phyloP scores from a whole-genome alignment of 37 sponge, comb jelly and placozoan species.

The Aphrocallistes beatrix region DNA sequence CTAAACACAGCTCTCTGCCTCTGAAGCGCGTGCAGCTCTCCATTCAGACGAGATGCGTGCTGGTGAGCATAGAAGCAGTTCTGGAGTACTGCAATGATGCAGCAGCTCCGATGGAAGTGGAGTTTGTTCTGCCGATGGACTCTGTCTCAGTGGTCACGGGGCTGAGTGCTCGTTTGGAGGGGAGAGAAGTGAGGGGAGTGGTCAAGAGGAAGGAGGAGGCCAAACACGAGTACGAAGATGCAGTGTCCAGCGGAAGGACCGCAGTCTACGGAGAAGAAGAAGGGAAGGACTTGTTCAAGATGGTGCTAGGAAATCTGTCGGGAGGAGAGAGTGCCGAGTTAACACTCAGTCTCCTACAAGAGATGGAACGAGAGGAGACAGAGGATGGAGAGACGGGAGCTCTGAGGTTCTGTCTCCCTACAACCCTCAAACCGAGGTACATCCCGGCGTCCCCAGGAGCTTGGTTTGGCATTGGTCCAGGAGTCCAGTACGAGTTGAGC shows the following conservation, averaged over 20 bases:
- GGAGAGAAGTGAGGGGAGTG: slow-evolving; percentile 43
- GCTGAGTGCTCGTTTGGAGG: slow-evolving; percentile 37
- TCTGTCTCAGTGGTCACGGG: slow-evolving; percentile 52
- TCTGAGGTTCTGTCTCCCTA: slow-evolving; percentile 21
- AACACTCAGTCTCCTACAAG: slow-evolving; percentile 39
- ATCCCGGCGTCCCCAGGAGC: not conserved
- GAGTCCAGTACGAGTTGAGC: not conserved
- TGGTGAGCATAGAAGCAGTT: not conserved
- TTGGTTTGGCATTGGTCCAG: not conserved
- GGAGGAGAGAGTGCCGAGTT: slow-evolving; percentile 40
- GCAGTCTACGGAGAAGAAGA: slow-evolving; percentile 57
- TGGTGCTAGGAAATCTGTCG: slow-evolving; percentile 60
- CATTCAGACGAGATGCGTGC: not conserved
- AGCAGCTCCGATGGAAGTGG: slow-evolving; percentile 38
- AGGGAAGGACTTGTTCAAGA: slow-evolving; percentile 55
- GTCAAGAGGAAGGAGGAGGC: slow-evolving; percentile 62
- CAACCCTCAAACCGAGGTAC: slow-evolving; percentile 19
- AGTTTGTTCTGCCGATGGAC: slow-evolving; percentile 62
- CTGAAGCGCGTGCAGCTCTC: not conserved
- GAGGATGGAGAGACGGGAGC: not conserved
- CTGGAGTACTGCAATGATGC: slow-evolving; percentile 43
- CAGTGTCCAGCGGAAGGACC: slow-evolving; percentile 49
- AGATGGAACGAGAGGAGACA: slow-evolving; percentile 36
- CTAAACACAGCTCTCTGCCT: too few relatives aligned
- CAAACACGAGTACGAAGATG: slow-evolving; percentile 49